These are phyloP conservation scores for Idaea aversata DNA, from an alignment of 2,888 invertebrate species.

Conservation along the genomic window DNA sequence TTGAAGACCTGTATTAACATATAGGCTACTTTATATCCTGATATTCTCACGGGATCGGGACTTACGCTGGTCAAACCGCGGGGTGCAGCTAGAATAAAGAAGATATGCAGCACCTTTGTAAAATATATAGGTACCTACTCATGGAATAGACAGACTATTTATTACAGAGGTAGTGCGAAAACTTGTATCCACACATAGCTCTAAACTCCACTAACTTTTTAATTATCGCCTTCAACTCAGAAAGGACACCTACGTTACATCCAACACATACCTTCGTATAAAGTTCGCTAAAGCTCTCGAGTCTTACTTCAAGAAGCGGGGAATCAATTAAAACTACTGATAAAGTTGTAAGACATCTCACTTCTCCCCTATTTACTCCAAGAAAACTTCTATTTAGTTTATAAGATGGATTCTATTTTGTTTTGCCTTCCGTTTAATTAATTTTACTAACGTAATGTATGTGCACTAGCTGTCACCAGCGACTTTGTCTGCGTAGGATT, in stretches of 20 bases:
- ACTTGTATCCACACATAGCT: neutral
- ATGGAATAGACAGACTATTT: neutral
- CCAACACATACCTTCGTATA: slow-evolving; percentile 4
- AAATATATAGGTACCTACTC: neutral
- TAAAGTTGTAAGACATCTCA: slow-evolving; percentile 61
- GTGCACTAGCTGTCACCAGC: too few species aligned
- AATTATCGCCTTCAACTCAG: slow-evolving; percentile 4
- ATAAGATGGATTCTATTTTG: slow-evolving; percentile 44
- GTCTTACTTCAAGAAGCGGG: slow-evolving; percentile 55
- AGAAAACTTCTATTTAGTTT: slow-evolving; percentile 47
- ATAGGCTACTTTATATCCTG: too few species aligned
- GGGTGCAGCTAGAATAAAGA: too few species aligned
- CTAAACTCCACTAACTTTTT: neutral
- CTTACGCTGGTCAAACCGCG: too few species aligned
- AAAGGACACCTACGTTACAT: neutral
- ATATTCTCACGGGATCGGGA: too few species aligned
- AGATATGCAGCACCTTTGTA: too few species aligned
- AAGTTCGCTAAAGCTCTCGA: slow-evolving; percentile 46
- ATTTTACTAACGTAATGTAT: slow-evolving; percentile 14
- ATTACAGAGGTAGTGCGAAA: neutral
- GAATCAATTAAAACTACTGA: slow-evolving; percentile 70
- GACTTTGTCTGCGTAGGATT: too few species aligned
- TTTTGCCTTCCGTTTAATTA: slow-evolving; percentile 34
- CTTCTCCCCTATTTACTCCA: slow-evolving; percentile 42
- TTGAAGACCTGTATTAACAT: too few species aligned